Evolutionary conservation across 1,140 invertebrate species (phyloP).

Genomic region (Dolichoris vasculosae): DNA sequence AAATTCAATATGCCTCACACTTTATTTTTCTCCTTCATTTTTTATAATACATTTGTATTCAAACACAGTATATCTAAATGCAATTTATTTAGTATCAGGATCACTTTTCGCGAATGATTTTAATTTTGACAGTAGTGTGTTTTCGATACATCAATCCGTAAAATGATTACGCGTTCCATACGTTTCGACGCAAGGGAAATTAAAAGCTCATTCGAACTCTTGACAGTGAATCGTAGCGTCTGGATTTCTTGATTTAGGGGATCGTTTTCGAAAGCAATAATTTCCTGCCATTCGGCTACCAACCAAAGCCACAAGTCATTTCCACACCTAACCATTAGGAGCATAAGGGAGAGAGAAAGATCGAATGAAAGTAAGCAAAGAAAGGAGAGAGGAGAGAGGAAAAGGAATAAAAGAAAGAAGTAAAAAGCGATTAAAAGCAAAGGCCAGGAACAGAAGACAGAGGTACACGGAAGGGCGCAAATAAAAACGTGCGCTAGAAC

Average conservation of each 20-base stretch:
- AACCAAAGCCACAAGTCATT: conserved; percentile 66
- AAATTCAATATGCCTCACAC: not conserved
- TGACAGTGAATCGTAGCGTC: conserved; percentile 54
- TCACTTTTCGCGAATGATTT: conserved; percentile 15
- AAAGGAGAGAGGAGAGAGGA: not conserved
- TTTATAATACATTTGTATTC: not conserved
- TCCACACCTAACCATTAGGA: conserved; percentile 68
- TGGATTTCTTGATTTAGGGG: conserved; percentile 61
- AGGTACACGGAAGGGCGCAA: conserved; percentile 1
- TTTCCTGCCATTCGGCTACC: conserved; percentile 65
- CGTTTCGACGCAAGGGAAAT: conserved; percentile 54
- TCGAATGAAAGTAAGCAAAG: conserved; percentile 29
- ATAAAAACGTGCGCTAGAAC: not conserved
- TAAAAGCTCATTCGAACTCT: conserved; percentile 61
- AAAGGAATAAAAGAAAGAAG: not conserved
- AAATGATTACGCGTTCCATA: conserved; percentile 56
- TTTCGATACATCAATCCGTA: not conserved
- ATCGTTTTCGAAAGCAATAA: conserved; percentile 64
- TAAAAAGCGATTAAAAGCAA: not conserved
- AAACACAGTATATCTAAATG: conserved; percentile 3
- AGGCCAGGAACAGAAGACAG: not conserved
- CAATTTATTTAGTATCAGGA: conserved; percentile 17
- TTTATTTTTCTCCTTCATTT: not conserved
- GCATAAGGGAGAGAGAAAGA: not conserved
- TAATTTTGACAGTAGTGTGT: conserved; percentile 19